These are phyloP conservation scores for Alcis repandata DNA, from an alignment of 2,888 invertebrate genomes.

Conservation along the genomic window DNA sequence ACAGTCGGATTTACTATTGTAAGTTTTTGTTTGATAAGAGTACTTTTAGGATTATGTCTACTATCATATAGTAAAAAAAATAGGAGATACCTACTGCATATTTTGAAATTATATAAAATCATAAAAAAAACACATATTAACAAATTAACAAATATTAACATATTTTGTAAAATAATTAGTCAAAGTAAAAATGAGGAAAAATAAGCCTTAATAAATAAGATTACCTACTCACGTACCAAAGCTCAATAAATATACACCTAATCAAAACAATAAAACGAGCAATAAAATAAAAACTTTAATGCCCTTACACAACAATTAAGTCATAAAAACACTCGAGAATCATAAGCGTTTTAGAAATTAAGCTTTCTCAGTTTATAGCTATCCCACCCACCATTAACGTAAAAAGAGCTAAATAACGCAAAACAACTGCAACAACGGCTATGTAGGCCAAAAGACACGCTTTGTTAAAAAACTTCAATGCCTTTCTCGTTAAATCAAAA, in stretches of 20 bases:
- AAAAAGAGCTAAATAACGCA: constrained; percentile 26
- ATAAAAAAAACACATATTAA: no score
- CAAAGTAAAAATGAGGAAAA: neutral
- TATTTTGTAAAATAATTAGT: no score
- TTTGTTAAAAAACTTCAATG: constrained; percentile 55
- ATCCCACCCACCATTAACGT: constrained; percentile 39
- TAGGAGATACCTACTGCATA: no score
- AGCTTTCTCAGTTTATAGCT: constrained; percentile 41
- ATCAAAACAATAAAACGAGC: constrained; percentile 10
- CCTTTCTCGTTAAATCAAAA: constrained; percentile 43
- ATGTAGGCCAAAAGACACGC: constrained; percentile 61
- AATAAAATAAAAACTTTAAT: constrained; percentile 13
- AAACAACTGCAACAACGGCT: constrained; percentile 51
- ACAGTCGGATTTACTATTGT: constrained; percentile 24
- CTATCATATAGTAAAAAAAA: neutral
- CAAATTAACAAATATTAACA: no score
- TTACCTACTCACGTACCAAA: neutral
- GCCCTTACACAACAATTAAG: constrained; percentile 25
- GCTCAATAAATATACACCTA: neutral
- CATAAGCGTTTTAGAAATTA: constrained; percentile 31
- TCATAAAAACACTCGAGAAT: constrained; percentile 28
- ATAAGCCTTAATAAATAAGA: no score
- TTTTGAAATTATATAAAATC: no score
- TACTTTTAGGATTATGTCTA: neutral
- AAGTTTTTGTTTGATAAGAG: constrained; percentile 15